Conservation (phyloP, 2,797 vertebrate genomes). For the Mionectes olivaceus region DNA sequence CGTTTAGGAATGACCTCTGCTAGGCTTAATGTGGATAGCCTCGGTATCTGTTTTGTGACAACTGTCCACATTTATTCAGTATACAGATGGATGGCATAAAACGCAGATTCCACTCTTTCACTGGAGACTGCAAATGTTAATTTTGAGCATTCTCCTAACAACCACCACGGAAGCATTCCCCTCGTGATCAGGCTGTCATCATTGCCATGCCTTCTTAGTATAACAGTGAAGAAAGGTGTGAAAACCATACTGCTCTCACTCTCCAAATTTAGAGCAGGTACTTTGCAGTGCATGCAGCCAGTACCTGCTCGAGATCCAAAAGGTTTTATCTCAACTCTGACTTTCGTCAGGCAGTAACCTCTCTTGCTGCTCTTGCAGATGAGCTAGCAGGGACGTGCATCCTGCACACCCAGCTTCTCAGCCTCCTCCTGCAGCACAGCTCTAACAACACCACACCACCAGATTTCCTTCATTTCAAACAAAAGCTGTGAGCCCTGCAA, state of each 20-base stretch:
- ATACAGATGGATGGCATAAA: background rate
- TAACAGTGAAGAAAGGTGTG: background rate
- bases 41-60: background rate
- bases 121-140: background rate
- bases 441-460: background rate
- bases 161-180: background rate
- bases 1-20: background rate
- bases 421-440: background rate
- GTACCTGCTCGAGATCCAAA: background rate
- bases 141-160: background rate
- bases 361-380: background rate
- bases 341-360: background rate
- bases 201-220: background rate
- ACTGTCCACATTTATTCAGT: background rate
- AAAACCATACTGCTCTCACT: background rate
- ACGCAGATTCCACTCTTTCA: background rate
- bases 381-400: background rate
- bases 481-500: background rate
- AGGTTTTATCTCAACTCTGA: background rate
- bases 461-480: background rate
- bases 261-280: constrained; percentile 26
- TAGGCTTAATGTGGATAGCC: background rate
- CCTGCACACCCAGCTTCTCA: background rate
- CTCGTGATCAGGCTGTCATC: background rate
- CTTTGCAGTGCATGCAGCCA: background rate